phyloP scores from a whole-genome alignment of 2,888 invertebrate species.

The Auanema freiburgensis region DNA sequence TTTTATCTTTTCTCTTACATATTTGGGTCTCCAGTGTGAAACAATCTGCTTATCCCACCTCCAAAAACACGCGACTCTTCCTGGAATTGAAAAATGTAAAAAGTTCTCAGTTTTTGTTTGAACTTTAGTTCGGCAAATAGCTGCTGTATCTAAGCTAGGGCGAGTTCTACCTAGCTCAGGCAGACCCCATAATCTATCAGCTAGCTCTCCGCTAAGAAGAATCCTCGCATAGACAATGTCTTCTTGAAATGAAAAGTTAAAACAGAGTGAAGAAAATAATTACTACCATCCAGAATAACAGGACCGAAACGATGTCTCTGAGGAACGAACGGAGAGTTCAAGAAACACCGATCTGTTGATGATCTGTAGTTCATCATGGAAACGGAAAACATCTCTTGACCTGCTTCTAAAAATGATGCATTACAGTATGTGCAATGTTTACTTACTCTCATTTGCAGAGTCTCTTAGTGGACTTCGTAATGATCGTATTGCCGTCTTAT shows the following conservation, averaged over 20 bases:
- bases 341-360: constrained; percentile 38
- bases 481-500: constrained; percentile 41
- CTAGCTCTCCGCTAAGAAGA: constrained; percentile 52
- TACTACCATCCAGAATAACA: constrained; percentile 38
- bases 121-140: constrained; percentile 43
- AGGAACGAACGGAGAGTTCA: constrained; percentile 37
- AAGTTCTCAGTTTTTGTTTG: background rate
- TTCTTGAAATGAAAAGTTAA: constrained; percentile 30
- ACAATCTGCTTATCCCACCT: constrained; percentile 50
- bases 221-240: constrained; percentile 52
- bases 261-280: background rate
- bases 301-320: constrained; percentile 35
- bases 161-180: constrained; percentile 40
- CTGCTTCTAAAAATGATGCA: background rate
- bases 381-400: background rate
- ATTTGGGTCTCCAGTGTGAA: constrained; percentile 37
- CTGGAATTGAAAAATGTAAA: constrained; percentile 22
- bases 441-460: constrained; percentile 15
- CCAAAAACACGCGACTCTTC: constrained; percentile 49
- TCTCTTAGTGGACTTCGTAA: constrained; percentile 12
- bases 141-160: constrained; percentile 42
- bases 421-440: background rate
- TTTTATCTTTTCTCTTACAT: constrained; percentile 15
- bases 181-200: constrained; percentile 56
- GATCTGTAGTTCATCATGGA: constrained; percentile 19